A percentile compares a stretch with the other conserved stretches of the same genome.
Evolutionary conservation across 2,113 vertebrate species (phyloP).

Genomic region (Holacanthus passer): DNA sequence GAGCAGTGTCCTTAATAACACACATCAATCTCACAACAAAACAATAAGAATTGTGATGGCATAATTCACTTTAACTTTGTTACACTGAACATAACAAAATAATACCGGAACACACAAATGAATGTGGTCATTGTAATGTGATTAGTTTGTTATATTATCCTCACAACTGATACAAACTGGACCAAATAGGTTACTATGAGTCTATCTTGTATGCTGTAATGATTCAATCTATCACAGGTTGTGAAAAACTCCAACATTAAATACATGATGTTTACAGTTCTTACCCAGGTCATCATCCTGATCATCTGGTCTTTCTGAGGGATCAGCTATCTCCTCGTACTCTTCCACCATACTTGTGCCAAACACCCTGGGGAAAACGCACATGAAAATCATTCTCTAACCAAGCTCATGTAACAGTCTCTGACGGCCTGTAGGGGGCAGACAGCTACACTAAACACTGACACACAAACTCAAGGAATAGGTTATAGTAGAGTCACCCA

Average conservation of each 20-base stretch:
- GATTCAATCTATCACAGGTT: neutral
- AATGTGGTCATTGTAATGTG: neutral
- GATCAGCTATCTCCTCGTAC: constrained; percentile 95
- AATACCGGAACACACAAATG: neutral
- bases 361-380: constrained; percentile 89
- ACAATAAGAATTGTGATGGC: neutral
- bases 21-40: neutral
- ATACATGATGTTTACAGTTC: constrained; percentile 51
- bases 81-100: neutral
- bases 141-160: neutral
- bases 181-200: neutral
- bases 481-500: neutral
- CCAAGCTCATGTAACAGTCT: constrained; percentile 2
- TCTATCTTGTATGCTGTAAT: neutral
- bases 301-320: constrained; percentile 90
- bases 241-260: neutral
- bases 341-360: constrained; percentile 99
- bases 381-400: neutral
- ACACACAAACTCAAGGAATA: neutral
- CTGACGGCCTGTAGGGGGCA: neutral
- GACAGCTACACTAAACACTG: neutral
- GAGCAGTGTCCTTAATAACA: constrained; percentile 22
- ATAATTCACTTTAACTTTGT: neutral
- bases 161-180: neutral
- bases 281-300: constrained; percentile 95